phyloP scores from a whole-genome alignment of 1,140 invertebrate species.

The Leptoteleia sp. region DNA sequence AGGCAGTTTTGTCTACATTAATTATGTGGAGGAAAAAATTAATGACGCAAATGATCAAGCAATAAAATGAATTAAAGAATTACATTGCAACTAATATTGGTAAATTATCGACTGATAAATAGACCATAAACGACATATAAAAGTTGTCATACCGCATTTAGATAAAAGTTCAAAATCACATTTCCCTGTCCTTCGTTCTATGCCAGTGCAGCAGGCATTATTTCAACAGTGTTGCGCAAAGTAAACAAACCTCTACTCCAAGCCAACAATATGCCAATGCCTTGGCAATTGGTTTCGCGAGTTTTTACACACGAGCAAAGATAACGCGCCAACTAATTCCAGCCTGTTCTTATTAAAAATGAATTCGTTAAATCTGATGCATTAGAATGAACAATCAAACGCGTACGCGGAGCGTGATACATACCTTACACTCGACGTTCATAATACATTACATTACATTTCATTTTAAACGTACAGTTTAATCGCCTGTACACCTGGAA shows the following conservation, averaged over 20 bases:
- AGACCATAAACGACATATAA: constrained; percentile 30
- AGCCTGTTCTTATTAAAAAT: too few species aligned
- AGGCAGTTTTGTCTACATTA: not conserved
- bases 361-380: too few species aligned
- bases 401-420: too few species aligned
- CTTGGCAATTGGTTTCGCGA: too few species aligned
- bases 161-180: constrained; percentile 47
- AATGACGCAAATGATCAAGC: constrained; percentile 37
- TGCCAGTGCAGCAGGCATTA: constrained; percentile 24
- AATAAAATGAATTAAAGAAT: constrained; percentile 9
- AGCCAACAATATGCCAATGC: constrained; percentile 22
- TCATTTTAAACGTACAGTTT: too few species aligned
- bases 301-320: too few species aligned
- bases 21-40: not conserved
- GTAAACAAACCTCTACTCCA: constrained; percentile 20
- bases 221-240: constrained; percentile 21
- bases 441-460: too few species aligned
- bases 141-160: constrained; percentile 43
- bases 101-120: constrained; percentile 17
- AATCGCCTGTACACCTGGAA: too few species aligned
- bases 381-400: too few species aligned
- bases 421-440: too few species aligned
- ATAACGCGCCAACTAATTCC: too few species aligned
- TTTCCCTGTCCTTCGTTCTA: constrained; percentile 33
- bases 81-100: constrained; percentile 1